Conservation (phyloP, 2,113 vertebrate species). For the Prunella fulvescens region DNA sequence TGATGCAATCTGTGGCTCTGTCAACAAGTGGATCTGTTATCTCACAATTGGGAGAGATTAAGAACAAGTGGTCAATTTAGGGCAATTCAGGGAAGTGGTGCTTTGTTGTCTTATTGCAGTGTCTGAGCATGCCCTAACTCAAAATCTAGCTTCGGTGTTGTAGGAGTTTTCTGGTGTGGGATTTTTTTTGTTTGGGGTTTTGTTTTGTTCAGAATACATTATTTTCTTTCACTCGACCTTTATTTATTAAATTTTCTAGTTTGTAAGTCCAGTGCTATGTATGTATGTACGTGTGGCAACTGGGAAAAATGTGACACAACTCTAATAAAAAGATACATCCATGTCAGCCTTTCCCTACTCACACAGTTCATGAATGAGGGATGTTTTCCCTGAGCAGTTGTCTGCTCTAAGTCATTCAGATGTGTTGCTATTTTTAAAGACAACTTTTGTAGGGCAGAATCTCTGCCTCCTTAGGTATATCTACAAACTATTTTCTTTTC, state of each 20-base stretch:
- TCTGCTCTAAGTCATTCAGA: background rate
- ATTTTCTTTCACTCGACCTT: background rate
- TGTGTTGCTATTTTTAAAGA: constrained; percentile 25
- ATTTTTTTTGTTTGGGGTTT: background rate
- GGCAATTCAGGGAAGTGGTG: background rate
- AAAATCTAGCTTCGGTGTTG: background rate
- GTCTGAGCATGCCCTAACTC: background rate
- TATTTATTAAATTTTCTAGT: background rate
- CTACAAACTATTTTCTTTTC: constrained; percentile 3
- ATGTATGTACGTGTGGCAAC: rapidly evolving
- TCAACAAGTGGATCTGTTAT: background rate
- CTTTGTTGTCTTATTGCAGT: background rate
- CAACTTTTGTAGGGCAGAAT: background rate
- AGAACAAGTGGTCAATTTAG: constrained; percentile 10
- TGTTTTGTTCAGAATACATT: background rate
- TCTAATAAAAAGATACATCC: background rate
- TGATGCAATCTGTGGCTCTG: background rate
- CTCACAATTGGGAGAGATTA: constrained; percentile 4
- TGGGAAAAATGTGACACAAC: background rate
- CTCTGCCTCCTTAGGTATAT: background rate
- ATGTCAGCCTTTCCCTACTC: background rate
- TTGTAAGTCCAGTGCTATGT: background rate
- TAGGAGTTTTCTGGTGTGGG: background rate
- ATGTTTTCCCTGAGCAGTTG: background rate
- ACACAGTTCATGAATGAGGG: background rate